phyloP scores from a whole-genome alignment of 2,797 vertebrate genomes.

The Manis pentadactyla region DNA sequence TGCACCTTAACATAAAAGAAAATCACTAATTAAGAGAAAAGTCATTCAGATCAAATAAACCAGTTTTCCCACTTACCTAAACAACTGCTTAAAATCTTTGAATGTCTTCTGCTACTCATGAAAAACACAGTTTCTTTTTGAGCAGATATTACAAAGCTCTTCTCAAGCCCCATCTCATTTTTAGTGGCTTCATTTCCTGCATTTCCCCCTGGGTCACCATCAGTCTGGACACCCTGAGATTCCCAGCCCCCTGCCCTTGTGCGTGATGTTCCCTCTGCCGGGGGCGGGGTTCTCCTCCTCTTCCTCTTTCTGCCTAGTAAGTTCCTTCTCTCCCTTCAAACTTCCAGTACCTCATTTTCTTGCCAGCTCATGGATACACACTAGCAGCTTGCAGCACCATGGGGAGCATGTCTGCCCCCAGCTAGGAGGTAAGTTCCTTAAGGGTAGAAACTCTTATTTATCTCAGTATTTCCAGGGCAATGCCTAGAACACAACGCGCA shows the following conservation, averaged over 20 bases:
- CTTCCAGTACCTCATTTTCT: background rate
- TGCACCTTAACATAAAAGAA: no score
- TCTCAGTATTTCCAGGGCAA: background rate
- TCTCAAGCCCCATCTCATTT: background rate
- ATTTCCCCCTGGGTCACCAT: background rate
- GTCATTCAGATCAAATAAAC: background rate
- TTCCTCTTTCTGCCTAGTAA: background rate
- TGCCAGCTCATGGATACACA: background rate
- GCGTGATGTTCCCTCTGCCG: background rate
- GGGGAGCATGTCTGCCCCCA: background rate
- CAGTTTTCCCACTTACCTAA: background rate
- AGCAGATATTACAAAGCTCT: background rate
- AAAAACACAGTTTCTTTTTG: background rate
- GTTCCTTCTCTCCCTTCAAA: background rate
- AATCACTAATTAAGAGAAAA: background rate
- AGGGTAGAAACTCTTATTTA: background rate
- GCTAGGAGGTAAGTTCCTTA: background rate
- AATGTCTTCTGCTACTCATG: slow-evolving; percentile 2
- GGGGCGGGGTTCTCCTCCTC: background rate
- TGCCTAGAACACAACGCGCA: background rate
- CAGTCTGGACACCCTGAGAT: background rate
- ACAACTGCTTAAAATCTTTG: background rate
- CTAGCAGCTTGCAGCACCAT: background rate
- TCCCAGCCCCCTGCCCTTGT: no score
- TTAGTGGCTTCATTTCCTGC: background rate